phyloP scores from a whole-genome alignment of 2,888 invertebrate species.

The Epistrophe eligans region DNA sequence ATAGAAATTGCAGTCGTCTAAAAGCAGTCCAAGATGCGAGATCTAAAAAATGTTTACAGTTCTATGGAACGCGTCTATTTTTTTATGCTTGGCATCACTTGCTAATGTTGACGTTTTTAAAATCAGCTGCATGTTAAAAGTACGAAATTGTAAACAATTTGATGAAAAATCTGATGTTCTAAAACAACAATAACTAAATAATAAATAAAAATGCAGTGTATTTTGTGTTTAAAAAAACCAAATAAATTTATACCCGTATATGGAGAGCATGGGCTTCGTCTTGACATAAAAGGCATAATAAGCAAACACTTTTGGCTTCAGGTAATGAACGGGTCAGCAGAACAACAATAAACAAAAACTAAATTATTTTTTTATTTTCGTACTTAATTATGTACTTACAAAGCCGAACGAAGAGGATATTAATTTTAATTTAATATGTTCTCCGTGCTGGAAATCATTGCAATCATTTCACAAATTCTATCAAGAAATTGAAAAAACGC shows the following conservation, averaged over 20 bases:
- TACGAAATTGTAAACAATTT: slow-evolving; percentile 6
- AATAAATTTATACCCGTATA: slow-evolving; percentile 71
- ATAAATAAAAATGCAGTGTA: slow-evolving; percentile 76
- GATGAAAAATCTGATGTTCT: not conserved
- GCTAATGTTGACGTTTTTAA: not conserved
- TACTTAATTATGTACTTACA: slow-evolving; percentile 3
- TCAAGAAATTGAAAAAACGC: slow-evolving; percentile 76
- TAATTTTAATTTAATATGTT: slow-evolving; percentile 71
- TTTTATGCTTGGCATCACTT: not conserved
- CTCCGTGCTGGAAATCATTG: slow-evolving; percentile 78
- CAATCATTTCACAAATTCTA: slow-evolving; percentile 79
- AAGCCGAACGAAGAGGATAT: slow-evolving; percentile 18
- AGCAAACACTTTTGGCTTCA: slow-evolving; percentile 78
- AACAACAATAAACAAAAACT: not conserved
- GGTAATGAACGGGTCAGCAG: slow-evolving; percentile 16
- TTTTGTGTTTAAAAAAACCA: slow-evolving; percentile 77
- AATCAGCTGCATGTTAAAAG: not conserved
- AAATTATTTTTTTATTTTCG: not conserved
- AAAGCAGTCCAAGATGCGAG: too few relatives aligned
- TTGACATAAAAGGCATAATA: slow-evolving; percentile 76
- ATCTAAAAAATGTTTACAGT: too few relatives aligned
- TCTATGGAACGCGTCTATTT: not conserved
- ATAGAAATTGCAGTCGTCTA: too few relatives aligned
- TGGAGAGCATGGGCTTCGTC: slow-evolving; percentile 67
- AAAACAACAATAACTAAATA: not conserved